Evolutionary conservation across 2,797 vertebrate species (phyloP).

Genomic region (Chloroceryle inda): DNA sequence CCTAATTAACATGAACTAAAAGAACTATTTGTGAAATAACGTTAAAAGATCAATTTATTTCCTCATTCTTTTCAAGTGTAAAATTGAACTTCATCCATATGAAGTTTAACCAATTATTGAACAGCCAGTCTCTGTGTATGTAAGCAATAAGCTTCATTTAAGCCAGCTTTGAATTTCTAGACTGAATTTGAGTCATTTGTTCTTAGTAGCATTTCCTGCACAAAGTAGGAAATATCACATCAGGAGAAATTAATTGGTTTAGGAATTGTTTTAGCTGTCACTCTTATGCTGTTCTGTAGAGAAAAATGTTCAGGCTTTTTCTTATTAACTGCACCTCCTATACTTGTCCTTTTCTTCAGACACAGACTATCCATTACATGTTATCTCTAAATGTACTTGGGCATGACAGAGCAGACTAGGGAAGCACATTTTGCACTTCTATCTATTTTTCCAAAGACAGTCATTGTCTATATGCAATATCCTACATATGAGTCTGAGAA

Average conservation of each 20-base stretch:
- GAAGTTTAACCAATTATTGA: background rate
- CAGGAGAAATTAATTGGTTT: background rate
- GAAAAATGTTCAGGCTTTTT: background rate
- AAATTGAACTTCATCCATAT: background rate
- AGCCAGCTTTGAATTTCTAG: background rate
- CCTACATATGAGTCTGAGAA: background rate
- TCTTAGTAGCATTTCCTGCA: background rate
- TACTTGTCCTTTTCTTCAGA: background rate
- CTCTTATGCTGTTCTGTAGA: background rate
- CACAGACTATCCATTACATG: background rate
- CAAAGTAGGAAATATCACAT: background rate
- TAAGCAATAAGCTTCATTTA: background rate
- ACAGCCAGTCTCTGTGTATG: fast-evolving
- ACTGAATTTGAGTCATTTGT: background rate
- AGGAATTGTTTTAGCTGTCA: background rate
- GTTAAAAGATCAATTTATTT: background rate
- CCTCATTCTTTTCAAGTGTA: background rate
- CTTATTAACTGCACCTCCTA: background rate
- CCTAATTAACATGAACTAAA: background rate
- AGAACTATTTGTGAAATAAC: background rate
- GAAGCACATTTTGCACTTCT: background rate
- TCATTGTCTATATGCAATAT: background rate
- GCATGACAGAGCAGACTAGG: background rate
- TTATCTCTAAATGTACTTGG: background rate
- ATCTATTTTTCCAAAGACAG: background rate